Evolutionary conservation across 2,113 vertebrate genomes (phyloP).

Genomic region (Triplophysa rosa): DNA sequence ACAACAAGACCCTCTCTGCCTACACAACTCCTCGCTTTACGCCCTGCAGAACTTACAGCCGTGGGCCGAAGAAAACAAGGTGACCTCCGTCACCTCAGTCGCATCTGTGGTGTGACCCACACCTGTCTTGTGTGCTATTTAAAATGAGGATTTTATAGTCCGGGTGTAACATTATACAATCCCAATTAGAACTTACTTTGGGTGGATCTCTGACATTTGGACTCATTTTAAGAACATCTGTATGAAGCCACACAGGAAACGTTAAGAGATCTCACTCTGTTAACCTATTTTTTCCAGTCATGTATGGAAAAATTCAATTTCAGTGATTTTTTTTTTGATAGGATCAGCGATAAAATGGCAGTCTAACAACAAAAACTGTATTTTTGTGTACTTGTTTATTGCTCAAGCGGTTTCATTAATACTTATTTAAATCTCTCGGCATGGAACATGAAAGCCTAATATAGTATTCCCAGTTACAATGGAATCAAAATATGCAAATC

Average conservation of each 20-base stretch:
- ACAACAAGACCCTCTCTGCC: conserved; percentile 93
- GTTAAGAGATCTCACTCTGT: conserved; percentile 19
- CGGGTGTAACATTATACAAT: conserved; percentile 29
- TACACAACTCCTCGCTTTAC: conserved; percentile 97
- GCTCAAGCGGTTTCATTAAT: not conserved
- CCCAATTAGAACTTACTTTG: conserved; percentile 36
- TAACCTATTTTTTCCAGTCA: conserved; percentile 14
- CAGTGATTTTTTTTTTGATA: conserved; percentile 20
- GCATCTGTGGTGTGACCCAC: conserved; percentile 86
- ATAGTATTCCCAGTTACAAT: conserved; percentile 42
- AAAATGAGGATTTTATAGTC: conserved; percentile 49
- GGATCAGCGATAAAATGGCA: conserved; percentile 39
- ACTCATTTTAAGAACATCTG: conserved; percentile 44
- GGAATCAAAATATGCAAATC: conserved; percentile 34
- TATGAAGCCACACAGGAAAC: conserved; percentile 32
- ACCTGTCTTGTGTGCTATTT: conserved; percentile 42
- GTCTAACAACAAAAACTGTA: not conserved
- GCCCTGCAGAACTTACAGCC: conserved; percentile 98
- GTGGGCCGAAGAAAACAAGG: conserved; percentile 96
- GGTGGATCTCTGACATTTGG: conserved; percentile 48
- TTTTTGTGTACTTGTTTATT: conserved; percentile 30
- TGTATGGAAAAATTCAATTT: conserved; percentile 15
- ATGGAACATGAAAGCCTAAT: conserved; percentile 2
- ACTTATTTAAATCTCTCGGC: conserved; percentile 5
- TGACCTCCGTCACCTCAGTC: conserved; percentile 89